Percentiles rank a stretch among this genome's conserved stretches.
Evolutionary conservation across 2,797 vertebrate species (phyloP).

Genomic region (Acanthis flammea): DNA sequence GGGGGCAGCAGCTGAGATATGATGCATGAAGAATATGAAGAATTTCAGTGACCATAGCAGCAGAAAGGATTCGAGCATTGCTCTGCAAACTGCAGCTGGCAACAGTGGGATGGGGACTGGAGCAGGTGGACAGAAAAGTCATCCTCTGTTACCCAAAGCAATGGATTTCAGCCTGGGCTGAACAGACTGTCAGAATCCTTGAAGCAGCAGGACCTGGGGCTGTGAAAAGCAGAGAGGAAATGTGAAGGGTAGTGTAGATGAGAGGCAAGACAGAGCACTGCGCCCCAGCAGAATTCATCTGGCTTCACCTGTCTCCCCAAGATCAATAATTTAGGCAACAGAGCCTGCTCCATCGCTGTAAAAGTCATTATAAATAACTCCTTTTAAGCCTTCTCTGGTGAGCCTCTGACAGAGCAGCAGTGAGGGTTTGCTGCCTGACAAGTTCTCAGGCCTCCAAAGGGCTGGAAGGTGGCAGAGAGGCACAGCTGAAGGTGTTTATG

Average conservation of each 20-base stretch:
- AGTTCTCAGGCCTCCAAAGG: background rate
- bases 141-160: background rate
- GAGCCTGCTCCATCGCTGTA: background rate
- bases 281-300: background rate
- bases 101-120: background rate
- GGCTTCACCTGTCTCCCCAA: background rate
- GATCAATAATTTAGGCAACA: background rate
- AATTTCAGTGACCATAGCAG: background rate
- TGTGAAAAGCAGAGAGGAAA: background rate
- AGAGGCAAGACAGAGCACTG: background rate
- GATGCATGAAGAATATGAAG: background rate
- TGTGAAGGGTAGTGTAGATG: background rate
- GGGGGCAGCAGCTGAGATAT: background rate
- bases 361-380: background rate
- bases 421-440: background rate
- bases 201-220: background rate
- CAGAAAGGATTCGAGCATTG: background rate
- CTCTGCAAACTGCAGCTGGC: background rate
- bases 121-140: background rate
- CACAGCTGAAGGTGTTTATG: fast-evolving
- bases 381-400: background rate
- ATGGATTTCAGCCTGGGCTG: background rate
- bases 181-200: background rate
- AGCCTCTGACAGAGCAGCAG: background rate
- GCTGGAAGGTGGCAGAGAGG: background rate